Evolutionary conservation across 2,797 vertebrate species (phyloP).

Genomic region (Poecilia wingei): DNA sequence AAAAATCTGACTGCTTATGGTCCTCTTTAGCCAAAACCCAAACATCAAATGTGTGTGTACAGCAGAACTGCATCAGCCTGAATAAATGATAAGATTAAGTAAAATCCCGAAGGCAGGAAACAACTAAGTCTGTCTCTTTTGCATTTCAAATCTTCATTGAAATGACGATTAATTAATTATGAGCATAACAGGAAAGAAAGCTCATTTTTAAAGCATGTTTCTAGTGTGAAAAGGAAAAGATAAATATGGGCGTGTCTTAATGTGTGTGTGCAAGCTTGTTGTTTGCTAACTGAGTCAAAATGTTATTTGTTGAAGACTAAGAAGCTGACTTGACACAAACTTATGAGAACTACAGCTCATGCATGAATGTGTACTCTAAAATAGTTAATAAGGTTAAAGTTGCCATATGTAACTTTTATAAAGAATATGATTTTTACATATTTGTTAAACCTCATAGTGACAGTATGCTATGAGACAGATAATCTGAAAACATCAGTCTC

Average conservation of each 20-base stretch:
- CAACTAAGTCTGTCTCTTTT: constrained; percentile 73
- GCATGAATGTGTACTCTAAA: neutral
- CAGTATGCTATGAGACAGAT: too few species aligned
- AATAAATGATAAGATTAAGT: constrained; percentile 70
- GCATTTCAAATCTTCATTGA: constrained; percentile 77
- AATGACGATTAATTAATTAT: constrained; percentile 69
- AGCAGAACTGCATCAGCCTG: constrained; percentile 51
- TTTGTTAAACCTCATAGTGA: too few species aligned
- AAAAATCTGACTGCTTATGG: neutral
- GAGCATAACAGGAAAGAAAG: constrained; percentile 66
- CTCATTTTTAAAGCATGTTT: constrained; percentile 65
- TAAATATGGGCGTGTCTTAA: constrained; percentile 1
- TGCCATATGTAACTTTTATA: too few species aligned
- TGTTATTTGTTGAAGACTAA: neutral
- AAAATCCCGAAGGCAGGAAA: constrained; percentile 59
- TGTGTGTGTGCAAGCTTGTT: constrained; percentile 15
- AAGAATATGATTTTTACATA: too few species aligned
- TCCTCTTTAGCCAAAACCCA: neutral
- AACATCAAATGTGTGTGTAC: neutral
- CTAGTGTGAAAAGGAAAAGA: constrained; percentile 46
- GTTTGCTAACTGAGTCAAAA: neutral
- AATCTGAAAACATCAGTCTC: too few species aligned
- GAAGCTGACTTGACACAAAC: neutral
- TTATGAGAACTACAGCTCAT: neutral
- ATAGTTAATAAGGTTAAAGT: neutral